Conservation (phyloP, 2,113 vertebrate species). For the Lepus timidus region DNA sequence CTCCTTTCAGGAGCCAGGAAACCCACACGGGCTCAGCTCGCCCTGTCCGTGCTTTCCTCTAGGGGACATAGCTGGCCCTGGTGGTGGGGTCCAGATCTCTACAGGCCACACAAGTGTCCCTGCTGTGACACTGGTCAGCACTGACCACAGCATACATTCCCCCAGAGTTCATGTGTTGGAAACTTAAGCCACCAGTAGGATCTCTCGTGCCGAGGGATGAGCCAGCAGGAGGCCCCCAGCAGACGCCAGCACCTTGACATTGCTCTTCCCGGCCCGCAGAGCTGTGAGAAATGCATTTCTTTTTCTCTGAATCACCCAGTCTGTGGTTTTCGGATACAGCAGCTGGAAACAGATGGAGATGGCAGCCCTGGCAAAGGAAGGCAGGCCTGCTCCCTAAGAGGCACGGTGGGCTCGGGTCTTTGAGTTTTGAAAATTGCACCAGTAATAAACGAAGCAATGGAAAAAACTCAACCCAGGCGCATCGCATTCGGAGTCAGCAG, state of each 20-base stretch:
- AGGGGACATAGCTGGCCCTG: too few species aligned
- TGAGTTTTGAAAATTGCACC: neutral
- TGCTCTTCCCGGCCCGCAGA: too few species aligned
- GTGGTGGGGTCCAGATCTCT: too few species aligned
- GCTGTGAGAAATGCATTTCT: neutral
- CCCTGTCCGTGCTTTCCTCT: too few species aligned
- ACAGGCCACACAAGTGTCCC: accelerated
- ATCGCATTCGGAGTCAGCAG: neutral
- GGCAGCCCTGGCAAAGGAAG: neutral
- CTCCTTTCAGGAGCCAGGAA: neutral
- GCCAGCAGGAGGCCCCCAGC: too few species aligned
- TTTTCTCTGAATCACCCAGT: neutral
- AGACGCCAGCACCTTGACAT: too few species aligned
- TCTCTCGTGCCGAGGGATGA: too few species aligned
- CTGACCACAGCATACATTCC: too few species aligned
- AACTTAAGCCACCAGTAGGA: too few species aligned
- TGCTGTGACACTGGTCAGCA: accelerated
- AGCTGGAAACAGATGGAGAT: neutral
- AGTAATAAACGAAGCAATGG: neutral
- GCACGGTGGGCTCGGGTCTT: neutral
- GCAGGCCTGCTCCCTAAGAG: neutral
- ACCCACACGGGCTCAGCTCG: accelerated
- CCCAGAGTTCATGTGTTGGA: too few species aligned
- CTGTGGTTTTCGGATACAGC: neutral
- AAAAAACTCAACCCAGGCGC: neutral